Conservation (phyloP, 2,113 vertebrate genomes). For the Cathartes aura region DNA sequence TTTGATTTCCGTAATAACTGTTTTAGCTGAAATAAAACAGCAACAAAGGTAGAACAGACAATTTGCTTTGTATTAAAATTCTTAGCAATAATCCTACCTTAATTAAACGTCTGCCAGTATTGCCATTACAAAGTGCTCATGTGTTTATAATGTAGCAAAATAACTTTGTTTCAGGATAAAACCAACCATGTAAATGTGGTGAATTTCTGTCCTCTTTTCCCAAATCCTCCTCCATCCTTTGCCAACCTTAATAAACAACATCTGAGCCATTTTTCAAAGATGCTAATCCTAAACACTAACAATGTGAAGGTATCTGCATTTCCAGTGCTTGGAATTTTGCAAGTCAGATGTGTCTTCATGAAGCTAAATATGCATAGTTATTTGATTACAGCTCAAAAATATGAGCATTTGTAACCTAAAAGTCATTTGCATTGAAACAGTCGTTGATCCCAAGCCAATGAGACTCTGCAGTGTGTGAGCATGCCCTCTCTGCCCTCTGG, state of each 20-base stretch:
- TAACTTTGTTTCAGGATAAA: not conserved
- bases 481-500: not conserved
- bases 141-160: not conserved
- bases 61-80: not conserved
- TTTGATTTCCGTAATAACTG: not conserved
- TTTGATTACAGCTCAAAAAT: not conserved
- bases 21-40: constrained; percentile 20
- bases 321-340: not conserved
- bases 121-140: not conserved
- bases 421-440: not conserved
- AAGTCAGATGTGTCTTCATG: not conserved
- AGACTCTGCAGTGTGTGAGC: not conserved
- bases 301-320: not conserved
- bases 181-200: not conserved
- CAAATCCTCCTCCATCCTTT: not conserved
- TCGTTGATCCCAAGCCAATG: not conserved
- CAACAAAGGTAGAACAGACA: not conserved
- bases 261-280: not conserved
- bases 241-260: not conserved
- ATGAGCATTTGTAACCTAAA: not conserved
- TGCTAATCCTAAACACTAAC: not conserved
- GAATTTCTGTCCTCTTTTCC: not conserved
- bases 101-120: not conserved
- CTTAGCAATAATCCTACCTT: not conserved
- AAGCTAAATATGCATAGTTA: not conserved